A percentile compares a stretch with the other conserved stretches of the same genome.
Evolutionary conservation across 2,888 invertebrate species (phyloP).

Genomic region (Aquatica leii): DNA sequence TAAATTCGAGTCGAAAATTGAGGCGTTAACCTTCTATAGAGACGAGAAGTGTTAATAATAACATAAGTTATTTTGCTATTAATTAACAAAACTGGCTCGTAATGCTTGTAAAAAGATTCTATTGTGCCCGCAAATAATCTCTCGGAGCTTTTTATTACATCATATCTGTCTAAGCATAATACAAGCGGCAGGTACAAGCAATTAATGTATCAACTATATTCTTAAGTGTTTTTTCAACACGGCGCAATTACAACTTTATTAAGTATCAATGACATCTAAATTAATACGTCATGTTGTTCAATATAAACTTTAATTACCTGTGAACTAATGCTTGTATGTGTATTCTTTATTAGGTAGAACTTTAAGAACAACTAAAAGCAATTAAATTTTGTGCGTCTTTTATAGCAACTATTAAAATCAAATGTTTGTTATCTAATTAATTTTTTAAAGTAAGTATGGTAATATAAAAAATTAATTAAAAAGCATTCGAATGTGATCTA

Average conservation of each 20-base stretch:
- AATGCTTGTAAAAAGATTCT: background rate
- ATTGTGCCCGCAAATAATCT: constrained; percentile 5
- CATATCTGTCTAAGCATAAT: constrained; percentile 4
- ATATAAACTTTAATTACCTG: too few species aligned
- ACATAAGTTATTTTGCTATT: constrained; percentile 10
- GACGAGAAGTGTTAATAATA: constrained; percentile 11
- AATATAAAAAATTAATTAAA: too few species aligned
- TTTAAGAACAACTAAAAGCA: too few species aligned
- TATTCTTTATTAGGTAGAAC: too few species aligned
- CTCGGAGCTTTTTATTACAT: constrained; percentile 2
- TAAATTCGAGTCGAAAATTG: too few species aligned
- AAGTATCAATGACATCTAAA: constrained; percentile 19
- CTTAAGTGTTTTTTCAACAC: constrained; percentile 24
- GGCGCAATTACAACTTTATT: constrained; percentile 19
- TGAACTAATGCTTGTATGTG: too few species aligned
- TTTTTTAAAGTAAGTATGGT: too few species aligned
- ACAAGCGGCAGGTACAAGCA: background rate
- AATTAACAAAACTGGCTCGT: constrained; percentile 10
- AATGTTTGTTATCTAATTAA: too few species aligned
- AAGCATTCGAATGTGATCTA: too few species aligned
- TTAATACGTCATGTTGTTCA: constrained; percentile 25
- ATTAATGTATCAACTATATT: constrained; percentile 7
- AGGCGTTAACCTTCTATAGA: too few species aligned
- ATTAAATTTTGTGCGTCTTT: too few species aligned
- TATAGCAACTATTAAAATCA: too few species aligned